Evolutionary conservation across 2,113 vertebrate genomes (phyloP), one percentile per base, ranked within the genome.

Genomic region (Gasterosteus aculeatus): DNA sequence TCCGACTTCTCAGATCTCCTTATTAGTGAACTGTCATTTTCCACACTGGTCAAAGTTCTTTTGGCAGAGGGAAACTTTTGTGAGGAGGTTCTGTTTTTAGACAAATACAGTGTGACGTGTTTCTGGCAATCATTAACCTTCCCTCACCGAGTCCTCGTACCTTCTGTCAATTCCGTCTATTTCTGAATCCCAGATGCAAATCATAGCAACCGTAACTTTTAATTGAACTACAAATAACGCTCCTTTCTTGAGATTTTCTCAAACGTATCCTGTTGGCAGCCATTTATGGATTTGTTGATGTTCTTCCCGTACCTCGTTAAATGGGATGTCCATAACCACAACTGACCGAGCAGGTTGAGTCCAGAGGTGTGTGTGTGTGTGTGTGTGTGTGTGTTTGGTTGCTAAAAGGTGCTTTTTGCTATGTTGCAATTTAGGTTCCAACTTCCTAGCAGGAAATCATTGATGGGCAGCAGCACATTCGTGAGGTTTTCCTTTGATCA

Each of bases 401-500:
- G 22, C 56, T 81, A 68, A 75, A 26, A 76, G 54, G 69, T 72
- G 57, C 74, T 60, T 80, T 80, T 75, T 39, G 64, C 75, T 62
- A 72, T 83, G 85, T 78, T 76, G 77, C 75, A 82, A 80, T 75
- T 85, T 42, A 4, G 33, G 78, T 85, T 90, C 90, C 85, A 82
- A 89, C 88, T 89, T 93, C 88, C 82, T 70, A 91, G 6, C 47
- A 89, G 92, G 91, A 92, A 92, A 92, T 84, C 15, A 39, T 90
- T 92, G 84, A 90, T 73, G 64, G 84, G 82, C 89, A 67, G 80
- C 72, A 53, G 81, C 60, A 33, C 74, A 79, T 92, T 93, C 92
- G 90, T 53, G 71, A 92, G 89, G 83, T 86, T 90, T 75, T 81
- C 67, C 83, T 92, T 88, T 93, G 93, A 93, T 91, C 89, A 90